A percentile compares a stretch with the other conserved stretches of the same genome.
Evolutionary conservation across 1,140 invertebrate genomes (phyloP).

Genomic region (Drosophila arawakana): DNA sequence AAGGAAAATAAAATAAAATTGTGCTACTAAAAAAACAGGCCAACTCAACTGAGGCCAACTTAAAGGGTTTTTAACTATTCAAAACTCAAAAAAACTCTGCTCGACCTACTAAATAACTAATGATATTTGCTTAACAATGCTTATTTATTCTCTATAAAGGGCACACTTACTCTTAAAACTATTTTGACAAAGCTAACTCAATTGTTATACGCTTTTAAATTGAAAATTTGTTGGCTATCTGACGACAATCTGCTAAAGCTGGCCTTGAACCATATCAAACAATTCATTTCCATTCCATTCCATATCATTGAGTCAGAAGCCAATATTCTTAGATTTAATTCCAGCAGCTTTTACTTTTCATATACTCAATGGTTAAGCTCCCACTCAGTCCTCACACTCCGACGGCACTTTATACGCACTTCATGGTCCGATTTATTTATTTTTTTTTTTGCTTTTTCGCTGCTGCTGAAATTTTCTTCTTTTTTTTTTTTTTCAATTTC

Average conservation of each 20-base stretch:
- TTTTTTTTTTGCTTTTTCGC: slow-evolving; percentile 66
- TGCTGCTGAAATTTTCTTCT: slow-evolving; percentile 56
- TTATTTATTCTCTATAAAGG: background rate
- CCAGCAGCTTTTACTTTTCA: slow-evolving; percentile 47
- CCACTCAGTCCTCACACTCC: slow-evolving; percentile 11
- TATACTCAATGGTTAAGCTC: slow-evolving; percentile 29
- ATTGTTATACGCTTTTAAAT: background rate
- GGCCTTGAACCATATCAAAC: slow-evolving; percentile 36
- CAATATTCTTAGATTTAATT: slow-evolving; percentile 52
- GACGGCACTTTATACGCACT: slow-evolving; percentile 38
- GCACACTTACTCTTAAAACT: background rate
- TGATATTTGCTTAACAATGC: too few species aligned
- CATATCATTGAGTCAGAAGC: slow-evolving; percentile 39
- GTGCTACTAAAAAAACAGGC: too few species aligned
- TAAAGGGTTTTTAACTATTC: too few species aligned
- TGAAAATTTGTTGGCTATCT: slow-evolving; percentile 10
- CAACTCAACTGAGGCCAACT: too few species aligned
- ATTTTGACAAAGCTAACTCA: background rate
- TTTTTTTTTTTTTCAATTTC: slow-evolving; percentile 82
- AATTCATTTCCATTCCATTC: slow-evolving; percentile 14
- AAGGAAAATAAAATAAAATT: background rate
- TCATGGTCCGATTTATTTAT: slow-evolving; percentile 24
- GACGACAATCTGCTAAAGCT: background rate
- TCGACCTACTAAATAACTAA: too few species aligned
- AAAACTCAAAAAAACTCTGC: too few species aligned